A percentile compares a stretch with the other conserved stretches of the same genome.
Conservation (phyloP, 2,888 invertebrate species). For the Cabera pusaria region DNA sequence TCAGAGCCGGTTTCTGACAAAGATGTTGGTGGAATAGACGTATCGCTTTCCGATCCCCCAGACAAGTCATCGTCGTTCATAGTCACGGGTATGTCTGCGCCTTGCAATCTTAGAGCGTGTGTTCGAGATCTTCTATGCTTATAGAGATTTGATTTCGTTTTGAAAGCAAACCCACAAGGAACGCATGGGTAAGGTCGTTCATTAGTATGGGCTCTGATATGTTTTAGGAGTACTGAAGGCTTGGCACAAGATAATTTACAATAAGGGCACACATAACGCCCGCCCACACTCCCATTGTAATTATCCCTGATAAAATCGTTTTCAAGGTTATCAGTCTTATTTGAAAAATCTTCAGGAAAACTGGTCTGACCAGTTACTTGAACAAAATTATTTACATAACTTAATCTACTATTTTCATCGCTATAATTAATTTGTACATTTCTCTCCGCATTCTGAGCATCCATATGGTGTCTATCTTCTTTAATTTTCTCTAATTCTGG, state of each 20-base stretch:
- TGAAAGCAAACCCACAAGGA: conserved; percentile 95
- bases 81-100: conserved; percentile 77
- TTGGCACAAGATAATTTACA: conserved; percentile 95
- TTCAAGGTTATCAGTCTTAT: conserved; percentile 82
- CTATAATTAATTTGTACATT: conserved; percentile 83
- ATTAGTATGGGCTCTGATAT: conserved; percentile 96
- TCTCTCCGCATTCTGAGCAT: conserved; percentile 57
- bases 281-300: conserved; percentile 73
- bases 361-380: conserved; percentile 81
- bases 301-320: conserved; percentile 77
- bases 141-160: conserved; percentile 96
- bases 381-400: conserved; percentile 76
- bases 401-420: conserved; percentile 72
- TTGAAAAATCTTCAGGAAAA: conserved; percentile 78
- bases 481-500: conserved; percentile 77
- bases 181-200: conserved; percentile 95
- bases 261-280: conserved; percentile 93
- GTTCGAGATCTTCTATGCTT: conserved; percentile 93
- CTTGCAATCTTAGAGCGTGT: conserved; percentile 86
- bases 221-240: conserved; percentile 96
- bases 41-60: conserved; percentile 84
- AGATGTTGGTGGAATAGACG: conserved; percentile 68
- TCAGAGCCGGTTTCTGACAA: conserved; percentile 70
- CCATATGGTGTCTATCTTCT: conserved; percentile 51
- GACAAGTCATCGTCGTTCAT: conserved; percentile 84